Base-by-base conservation (phyloP, 2,888 invertebrate species). In the Dendrolimus houi region DNA sequence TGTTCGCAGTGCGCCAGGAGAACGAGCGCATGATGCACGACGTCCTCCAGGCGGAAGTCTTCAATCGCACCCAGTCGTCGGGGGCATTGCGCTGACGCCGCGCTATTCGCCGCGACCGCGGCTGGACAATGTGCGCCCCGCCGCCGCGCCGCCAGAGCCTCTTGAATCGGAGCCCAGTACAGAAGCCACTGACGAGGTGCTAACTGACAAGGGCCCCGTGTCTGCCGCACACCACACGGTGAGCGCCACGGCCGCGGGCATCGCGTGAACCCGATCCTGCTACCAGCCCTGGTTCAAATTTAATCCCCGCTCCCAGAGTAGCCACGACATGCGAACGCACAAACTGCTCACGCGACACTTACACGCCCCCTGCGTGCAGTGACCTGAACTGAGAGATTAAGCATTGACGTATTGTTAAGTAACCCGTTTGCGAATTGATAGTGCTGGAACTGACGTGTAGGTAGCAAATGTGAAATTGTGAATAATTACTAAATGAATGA, bases 1-100 rank as follows among this genome's bases (percentile, higher is more conserved):
- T 87, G 88, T 87, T 92, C 93, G 69, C 93, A 96, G 96, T 96
- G 83, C 95, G 96, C 72, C 95, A 95, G 91, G 96, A 96, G 92
- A 96, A 96, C 91, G 96, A 96, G 92, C 95, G 96, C 86, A 92
- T 96, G 87, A 93, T 96, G 92, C 92, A 92, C 83, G 96, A 96
- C 87, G 95, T 94, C 71, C 91, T 94, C 81, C 94, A 94, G 86
- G 86, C 76, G 85, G 89, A 81, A 82, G 81, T 85, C 83, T 86
- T 85, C 83, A 91, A 91, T 88, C 90, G 87, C 88, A 89, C 90
- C 87, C 91, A 87, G 88, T 89, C 83, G 83, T 88, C 83, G 88
- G 85, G 70, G 83, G 90, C 70, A 88, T 88, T 77, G 86, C 89
- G 85, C 87, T 89, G 89, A 90, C 90, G 77, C 90, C 89, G 85